A percentile compares a stretch with the other conserved stretches of the same genome.
Conservation (phyloP, 2,888 invertebrate genomes). For the Leptinotarsa rubiginosa region DNA sequence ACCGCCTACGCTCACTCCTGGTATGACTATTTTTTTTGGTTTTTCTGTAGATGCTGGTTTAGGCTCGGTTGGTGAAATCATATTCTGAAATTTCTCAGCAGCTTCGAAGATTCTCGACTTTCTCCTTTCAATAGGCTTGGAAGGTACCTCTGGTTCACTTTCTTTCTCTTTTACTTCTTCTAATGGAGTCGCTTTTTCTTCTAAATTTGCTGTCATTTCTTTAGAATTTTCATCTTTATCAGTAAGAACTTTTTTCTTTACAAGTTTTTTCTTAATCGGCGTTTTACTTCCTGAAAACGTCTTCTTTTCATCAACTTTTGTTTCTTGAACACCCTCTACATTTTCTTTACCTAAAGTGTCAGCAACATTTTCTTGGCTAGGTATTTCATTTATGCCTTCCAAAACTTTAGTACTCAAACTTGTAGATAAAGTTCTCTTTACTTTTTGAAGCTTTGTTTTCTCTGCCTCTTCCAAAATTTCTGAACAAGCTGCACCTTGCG, state of each 20-base stretch:
- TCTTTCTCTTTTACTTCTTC: slow-evolving; percentile 50
- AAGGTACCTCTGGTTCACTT: slow-evolving; percentile 56
- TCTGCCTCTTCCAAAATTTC: slow-evolving; percentile 65
- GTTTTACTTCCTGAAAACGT: slow-evolving; percentile 53
- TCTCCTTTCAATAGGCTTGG: slow-evolving; percentile 71
- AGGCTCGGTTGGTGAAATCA: slow-evolving; percentile 62
- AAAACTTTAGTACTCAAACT: slow-evolving; percentile 53
- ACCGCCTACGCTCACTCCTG: slow-evolving; percentile 84
- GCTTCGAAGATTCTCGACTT: slow-evolving; percentile 78
- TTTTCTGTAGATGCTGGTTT: slow-evolving; percentile 66
- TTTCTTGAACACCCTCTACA: slow-evolving; percentile 47
- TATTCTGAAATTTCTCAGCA: slow-evolving; percentile 77
- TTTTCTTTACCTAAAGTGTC: slow-evolving; percentile 58
- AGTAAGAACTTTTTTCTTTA: slow-evolving; percentile 62
- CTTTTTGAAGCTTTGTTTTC: slow-evolving; percentile 61
- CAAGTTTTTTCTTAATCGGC: slow-evolving; percentile 58
- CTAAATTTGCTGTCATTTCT: slow-evolving; percentile 36
- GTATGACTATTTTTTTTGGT: slow-evolving; percentile 84
- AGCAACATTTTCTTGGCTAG: slow-evolving; percentile 61
- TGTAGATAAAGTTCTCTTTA: slow-evolving; percentile 59
- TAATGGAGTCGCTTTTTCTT: slow-evolving; percentile 50
- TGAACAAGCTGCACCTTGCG: slow-evolving; percentile 65
- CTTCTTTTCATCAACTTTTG: slow-evolving; percentile 50
- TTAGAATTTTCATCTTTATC: slow-evolving; percentile 62
- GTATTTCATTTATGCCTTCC: slow-evolving; percentile 63